A percentile compares a stretch with the other conserved stretches of the same genome.
Evolutionary conservation across 2,113 vertebrate species (phyloP).

Genomic region (Caretta caretta): DNA sequence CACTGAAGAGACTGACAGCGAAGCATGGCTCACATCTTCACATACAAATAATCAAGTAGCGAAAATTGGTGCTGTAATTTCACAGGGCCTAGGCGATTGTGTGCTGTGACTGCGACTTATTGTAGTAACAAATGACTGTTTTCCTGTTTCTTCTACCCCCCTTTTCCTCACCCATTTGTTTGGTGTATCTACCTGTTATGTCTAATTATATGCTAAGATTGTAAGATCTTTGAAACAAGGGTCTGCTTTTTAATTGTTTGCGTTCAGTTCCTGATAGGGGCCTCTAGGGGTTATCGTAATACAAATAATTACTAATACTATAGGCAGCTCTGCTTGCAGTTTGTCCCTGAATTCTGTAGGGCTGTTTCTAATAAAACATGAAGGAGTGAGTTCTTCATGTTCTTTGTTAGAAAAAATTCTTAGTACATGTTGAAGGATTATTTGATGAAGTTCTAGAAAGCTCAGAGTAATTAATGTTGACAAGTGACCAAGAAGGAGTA

Average conservation of each 20-base stretch:
- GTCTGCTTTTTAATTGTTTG: neutral
- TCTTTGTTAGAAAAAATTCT: neutral
- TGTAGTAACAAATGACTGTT: neutral
- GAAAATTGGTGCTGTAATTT: neutral
- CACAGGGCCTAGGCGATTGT: neutral
- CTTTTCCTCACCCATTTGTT: neutral
- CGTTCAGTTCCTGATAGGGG: neutral
- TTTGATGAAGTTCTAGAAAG: neutral
- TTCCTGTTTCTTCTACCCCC: neutral
- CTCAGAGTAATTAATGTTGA: conserved; percentile 22
- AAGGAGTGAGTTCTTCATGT: neutral
- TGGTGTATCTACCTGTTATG: neutral
- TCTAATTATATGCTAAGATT: neutral
- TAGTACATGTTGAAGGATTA: neutral
- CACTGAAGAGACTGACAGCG: neutral
- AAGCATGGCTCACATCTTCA: neutral
- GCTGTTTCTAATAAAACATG: neutral
- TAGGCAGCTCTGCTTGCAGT: neutral
- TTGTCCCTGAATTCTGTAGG: neutral
- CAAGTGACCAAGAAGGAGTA: neutral
- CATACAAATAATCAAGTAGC: neutral
- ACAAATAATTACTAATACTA: neutral
- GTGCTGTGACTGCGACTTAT: neutral
- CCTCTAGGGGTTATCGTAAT: neutral
- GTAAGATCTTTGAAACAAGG: neutral